Percentiles rank a stretch among this genome's conserved stretches.
These are phyloP conservation scores for Magallana nippona DNA, from an alignment of 2,888 invertebrate species.

Conservation along the genomic window DNA sequence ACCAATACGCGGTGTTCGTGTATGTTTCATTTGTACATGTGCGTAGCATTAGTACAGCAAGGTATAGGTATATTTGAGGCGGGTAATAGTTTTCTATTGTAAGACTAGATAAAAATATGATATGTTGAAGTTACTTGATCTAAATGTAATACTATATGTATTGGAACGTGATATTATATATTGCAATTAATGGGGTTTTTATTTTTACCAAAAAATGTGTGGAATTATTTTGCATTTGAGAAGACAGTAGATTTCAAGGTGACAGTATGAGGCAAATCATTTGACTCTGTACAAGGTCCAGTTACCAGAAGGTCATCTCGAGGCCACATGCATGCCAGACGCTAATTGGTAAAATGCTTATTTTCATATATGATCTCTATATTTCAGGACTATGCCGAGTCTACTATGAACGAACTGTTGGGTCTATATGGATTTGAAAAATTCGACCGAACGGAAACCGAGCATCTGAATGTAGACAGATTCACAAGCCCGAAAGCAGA, in stretches of 20 bases:
- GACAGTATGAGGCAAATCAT: slow-evolving; percentile 3
- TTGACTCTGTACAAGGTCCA: not conserved
- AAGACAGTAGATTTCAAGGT: slow-evolving; percentile 7
- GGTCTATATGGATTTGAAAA: slow-evolving; percentile 95
- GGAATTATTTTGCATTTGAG: not conserved
- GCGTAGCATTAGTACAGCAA: too few species aligned
- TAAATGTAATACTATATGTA: not conserved
- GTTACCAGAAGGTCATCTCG: not conserved
- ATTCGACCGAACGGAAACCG: slow-evolving; percentile 85
- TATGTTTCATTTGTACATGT: too few species aligned
- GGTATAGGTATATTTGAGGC: too few species aligned
- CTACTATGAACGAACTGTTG: slow-evolving; percentile 93
- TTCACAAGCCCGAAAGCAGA: slow-evolving; percentile 61
- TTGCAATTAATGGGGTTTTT: not conserved
- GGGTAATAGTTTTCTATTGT: too few species aligned
- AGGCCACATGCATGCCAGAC: not conserved
- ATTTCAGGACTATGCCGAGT: slow-evolving; percentile 91
- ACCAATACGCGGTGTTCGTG: not conserved
- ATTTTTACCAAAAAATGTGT: not conserved
- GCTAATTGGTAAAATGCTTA: not conserved
- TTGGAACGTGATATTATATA: slow-evolving; percentile 11
- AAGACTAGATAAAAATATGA: too few species aligned
- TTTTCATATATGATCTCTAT: not conserved
- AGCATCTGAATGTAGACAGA: slow-evolving; percentile 81
- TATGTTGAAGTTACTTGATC: not conserved